phyloP scores from a whole-genome alignment of 1,140 invertebrate species.

The Drosophila arizonae region DNA sequence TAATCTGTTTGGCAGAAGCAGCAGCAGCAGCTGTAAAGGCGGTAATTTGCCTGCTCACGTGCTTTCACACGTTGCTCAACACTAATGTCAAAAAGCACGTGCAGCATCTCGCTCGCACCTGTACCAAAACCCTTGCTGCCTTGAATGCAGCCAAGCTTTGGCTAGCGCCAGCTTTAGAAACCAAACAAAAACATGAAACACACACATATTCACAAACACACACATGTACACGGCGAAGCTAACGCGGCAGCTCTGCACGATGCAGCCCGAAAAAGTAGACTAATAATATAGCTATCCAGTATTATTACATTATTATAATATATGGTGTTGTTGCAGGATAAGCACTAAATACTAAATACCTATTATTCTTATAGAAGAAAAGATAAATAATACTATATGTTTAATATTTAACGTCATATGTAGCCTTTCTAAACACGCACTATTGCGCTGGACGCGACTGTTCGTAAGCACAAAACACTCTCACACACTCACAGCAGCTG shows the following conservation, averaged over 20 bases:
- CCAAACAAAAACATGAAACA: conserved; percentile 47
- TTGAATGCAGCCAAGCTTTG: conserved; percentile 43
- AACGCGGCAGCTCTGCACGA: conserved; percentile 10
- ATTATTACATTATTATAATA: neutral
- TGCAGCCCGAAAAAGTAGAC: conserved; percentile 28
- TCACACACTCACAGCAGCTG: conserved; percentile 20
- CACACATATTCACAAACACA: conserved; percentile 6
- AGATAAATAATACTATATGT: neutral
- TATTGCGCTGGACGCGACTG: conserved; percentile 20
- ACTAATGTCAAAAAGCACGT: conserved; percentile 45
- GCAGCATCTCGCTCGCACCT: conserved; percentile 45
- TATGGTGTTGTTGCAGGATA: neutral
- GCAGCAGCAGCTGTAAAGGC: conserved; percentile 20
- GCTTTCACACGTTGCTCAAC: conserved; percentile 42
- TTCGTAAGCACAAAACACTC: conserved; percentile 32
- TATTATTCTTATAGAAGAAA: neutral
- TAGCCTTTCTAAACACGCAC: neutral
- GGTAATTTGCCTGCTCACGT: conserved; percentile 35
- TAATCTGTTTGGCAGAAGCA: conserved; percentile 17
- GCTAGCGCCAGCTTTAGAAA: conserved; percentile 45
- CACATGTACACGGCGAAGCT: neutral
- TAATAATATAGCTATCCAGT: neutral
- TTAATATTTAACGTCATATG: neutral
- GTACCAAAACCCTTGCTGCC: conserved; percentile 11
- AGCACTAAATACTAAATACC: neutral